These are phyloP conservation scores for Bradypodion ventrale DNA, from an alignment of 2,797 vertebrate species.

Conservation along the genomic window DNA sequence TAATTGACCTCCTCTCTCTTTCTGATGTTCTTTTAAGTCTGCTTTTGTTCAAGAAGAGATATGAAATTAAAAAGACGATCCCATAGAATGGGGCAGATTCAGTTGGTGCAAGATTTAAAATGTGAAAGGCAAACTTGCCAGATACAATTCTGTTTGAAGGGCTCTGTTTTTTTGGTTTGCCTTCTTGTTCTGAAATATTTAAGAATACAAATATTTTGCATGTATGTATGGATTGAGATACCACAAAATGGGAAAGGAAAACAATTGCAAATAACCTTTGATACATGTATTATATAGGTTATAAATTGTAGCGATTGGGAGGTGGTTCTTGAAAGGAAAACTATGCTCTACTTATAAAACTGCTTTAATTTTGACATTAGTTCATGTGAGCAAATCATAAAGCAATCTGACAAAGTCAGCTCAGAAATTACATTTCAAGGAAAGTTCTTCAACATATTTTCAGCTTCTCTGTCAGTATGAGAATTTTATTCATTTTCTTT, in stretches of 20 bases:
- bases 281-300: neutral
- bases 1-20: neutral
- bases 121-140: neutral
- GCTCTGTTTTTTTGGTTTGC: neutral
- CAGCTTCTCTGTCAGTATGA: neutral
- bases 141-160: neutral
- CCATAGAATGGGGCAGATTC: neutral
- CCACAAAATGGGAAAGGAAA: neutral
- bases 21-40: neutral
- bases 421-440: neutral
- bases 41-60: neutral
- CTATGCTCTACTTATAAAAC: neutral
- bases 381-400: neutral
- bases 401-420: neutral
- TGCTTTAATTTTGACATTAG: neutral
- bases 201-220: neutral
- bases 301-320: neutral
- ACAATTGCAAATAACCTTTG: neutral
- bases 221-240: neutral
- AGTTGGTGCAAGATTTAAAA: neutral
- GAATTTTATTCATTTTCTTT: neutral
- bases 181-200: neutral
- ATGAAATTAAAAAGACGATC: neutral
- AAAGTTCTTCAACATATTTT: neutral
- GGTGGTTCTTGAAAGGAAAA: neutral